phyloP scores from a whole-genome alignment of 2,797 vertebrate species.

The Apogon talboti region DNA sequence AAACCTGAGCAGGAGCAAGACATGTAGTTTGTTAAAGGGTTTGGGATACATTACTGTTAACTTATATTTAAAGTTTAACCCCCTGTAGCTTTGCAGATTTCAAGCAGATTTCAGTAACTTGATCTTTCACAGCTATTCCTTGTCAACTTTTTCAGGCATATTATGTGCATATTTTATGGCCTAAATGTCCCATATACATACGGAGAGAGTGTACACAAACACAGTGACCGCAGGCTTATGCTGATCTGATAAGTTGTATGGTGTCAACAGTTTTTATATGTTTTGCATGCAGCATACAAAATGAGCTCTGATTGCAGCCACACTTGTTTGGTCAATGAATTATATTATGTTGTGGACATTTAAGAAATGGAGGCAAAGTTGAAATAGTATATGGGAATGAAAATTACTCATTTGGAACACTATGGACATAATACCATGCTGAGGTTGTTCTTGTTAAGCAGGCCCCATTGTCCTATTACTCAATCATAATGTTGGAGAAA shows the following conservation, averaged over 20 bases:
- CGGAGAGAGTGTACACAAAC: background rate
- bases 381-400: slow-evolving; percentile 13
- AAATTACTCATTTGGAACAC: slow-evolving; percentile 31
- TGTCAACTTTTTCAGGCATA: background rate
- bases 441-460: slow-evolving; percentile 27
- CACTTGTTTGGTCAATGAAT: background rate
- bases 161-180: slow-evolving; percentile 2
- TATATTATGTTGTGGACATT: slow-evolving; percentile 19
- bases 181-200: background rate
- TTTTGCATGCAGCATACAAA: slow-evolving; percentile 16
- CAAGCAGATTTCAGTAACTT: slow-evolving; percentile 16
- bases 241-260: background rate
- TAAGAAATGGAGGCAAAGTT: slow-evolving; percentile 17
- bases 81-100: slow-evolving; percentile 6
- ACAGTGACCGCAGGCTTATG: background rate
- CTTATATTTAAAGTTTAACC: slow-evolving; percentile 7
- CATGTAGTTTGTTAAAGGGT: slow-evolving; percentile 8
- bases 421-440: slow-evolving; percentile 15
- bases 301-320: background rate
- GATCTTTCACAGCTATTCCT: slow-evolving; percentile 4
- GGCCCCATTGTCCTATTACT: too few relatives aligned
- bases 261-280: background rate
- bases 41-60: background rate
- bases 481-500: too few relatives aligned
- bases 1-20: slow-evolving; percentile 21